Percentiles rank a stretch among this genome's conserved stretches.
phyloP scores from a whole-genome alignment of 2,113 vertebrate species.

The Triplophysa siluroides region DNA sequence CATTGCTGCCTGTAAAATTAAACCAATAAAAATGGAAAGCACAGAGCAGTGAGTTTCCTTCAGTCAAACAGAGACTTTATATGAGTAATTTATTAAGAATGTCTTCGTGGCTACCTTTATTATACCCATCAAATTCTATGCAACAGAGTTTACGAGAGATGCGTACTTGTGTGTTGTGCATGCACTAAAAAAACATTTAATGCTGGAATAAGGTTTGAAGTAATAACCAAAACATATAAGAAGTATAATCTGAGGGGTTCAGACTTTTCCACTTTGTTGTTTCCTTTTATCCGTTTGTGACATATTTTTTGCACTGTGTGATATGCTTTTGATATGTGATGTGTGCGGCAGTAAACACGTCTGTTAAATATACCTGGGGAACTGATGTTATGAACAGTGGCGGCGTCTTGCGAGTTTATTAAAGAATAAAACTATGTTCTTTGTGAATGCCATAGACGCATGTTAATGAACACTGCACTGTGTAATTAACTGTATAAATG shows the following conservation, averaged over 20 bases:
- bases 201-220: background rate
- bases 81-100: slow-evolving; percentile 21
- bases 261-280: background rate
- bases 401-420: slow-evolving; percentile 58
- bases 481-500: slow-evolving; percentile 75
- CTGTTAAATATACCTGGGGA: slow-evolving; percentile 41
- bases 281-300: slow-evolving; percentile 21
- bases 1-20: slow-evolving; percentile 6
- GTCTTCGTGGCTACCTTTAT: slow-evolving; percentile 35
- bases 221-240: background rate
- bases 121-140: slow-evolving; percentile 3
- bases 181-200: background rate
- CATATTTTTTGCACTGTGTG: slow-evolving; percentile 9
- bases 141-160: background rate
- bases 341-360: slow-evolving; percentile 12
- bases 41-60: background rate
- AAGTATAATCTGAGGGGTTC: background rate
- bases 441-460: slow-evolving; percentile 64
- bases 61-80: slow-evolving; percentile 1
- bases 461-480: slow-evolving; percentile 63
- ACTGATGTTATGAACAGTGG: slow-evolving; percentile 43
- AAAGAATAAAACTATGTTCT: slow-evolving; percentile 61
- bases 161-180: background rate
- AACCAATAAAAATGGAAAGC: slow-evolving; percentile 9
- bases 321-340: slow-evolving; percentile 32